Evolutionary conservation across 2,888 invertebrate genomes (phyloP).

Genomic region (Pristionchus fissidentatus): DNA sequence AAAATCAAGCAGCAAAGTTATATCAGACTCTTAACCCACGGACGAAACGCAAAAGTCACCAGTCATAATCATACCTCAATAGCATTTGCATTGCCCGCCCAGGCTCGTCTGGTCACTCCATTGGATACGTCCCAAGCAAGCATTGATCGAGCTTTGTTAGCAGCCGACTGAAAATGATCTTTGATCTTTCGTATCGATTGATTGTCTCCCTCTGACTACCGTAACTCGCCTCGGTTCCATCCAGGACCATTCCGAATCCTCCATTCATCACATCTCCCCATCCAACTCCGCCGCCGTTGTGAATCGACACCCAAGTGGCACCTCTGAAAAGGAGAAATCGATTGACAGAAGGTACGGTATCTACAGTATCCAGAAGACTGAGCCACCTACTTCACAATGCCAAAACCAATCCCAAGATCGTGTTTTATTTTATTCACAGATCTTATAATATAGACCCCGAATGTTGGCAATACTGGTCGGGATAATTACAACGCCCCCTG

Average conservation of each 20-base stretch:
- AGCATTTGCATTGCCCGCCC: conserved; percentile 81
- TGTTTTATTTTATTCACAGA: background rate
- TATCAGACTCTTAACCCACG: no score
- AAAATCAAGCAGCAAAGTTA: no score
- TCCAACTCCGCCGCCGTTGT: conserved; percentile 76
- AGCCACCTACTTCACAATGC: conserved; percentile 77
- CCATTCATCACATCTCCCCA: conserved; percentile 83
- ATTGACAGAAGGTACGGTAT: no score
- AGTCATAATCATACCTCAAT: conserved; percentile 76
- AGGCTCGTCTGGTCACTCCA: conserved; percentile 79
- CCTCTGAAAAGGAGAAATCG: conserved; percentile 80
- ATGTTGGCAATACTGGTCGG: no score
- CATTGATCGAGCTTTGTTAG: conserved; percentile 78
- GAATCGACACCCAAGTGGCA: conserved; percentile 81
- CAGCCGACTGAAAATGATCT: conserved; percentile 76
- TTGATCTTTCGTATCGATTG: background rate
- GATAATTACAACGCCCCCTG: no score
- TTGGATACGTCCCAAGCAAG: conserved; percentile 82
- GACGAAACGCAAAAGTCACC: background rate
- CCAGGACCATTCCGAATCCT: conserved; percentile 81
- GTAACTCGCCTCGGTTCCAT: conserved; percentile 77
- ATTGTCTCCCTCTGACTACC: background rate
- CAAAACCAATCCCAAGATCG: no score
- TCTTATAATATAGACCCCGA: no score
- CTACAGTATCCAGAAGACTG: no score